Evolutionary conservation across 2,113 vertebrate genomes (phyloP), one percentile per base, ranked within the genome.

Genomic region (Pomatorhinus ruficollis): DNA sequence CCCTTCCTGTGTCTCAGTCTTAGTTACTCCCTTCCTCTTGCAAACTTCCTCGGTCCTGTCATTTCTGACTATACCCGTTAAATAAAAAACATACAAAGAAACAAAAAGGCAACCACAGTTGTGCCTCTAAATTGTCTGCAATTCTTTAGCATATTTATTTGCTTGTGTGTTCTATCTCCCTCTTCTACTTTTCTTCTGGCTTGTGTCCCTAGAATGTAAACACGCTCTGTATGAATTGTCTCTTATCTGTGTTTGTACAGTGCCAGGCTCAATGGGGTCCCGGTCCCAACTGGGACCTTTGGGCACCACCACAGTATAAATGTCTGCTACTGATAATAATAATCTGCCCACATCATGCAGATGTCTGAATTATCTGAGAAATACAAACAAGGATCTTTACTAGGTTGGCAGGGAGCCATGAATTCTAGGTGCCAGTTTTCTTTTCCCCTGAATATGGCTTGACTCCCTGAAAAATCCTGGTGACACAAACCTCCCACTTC

Each of bases 171-270:
- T 92, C 84, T 94, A 10, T 94, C 85, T 86, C 90, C 0, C 0
- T 84, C 60, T 95, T 90, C 88, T 70, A 59, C 39, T 93, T 94
- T 92, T 95, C 80, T 90, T 96, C 95, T 95, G 92, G 30, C 94
- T 92, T 94, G 80, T 93, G 86, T 95, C 93, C 91, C 80, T 87
- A 84, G 68, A 92, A 66, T 91, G 83, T 96, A 95, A 96, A 90
- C 83, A 92, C 4, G 4, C 52, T 79, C 71, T 71, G 83, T 81
- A 94, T 87, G 95, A 96, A 90, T 92, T 94, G 90, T 84, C 72
- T 86, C 90, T 96, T 97, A 97, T 97, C 96, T 94, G 42, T 95
- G 94, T 97, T 97, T 97, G 92, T 90, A 79, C 93, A 97, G 93
- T 95, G 76, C 95, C 96, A 95, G 90, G 80, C 93, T 97, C 89